Evolutionary conservation across 2,888 invertebrate species (phyloP).

Genomic region (Chouioia cunea): DNA sequence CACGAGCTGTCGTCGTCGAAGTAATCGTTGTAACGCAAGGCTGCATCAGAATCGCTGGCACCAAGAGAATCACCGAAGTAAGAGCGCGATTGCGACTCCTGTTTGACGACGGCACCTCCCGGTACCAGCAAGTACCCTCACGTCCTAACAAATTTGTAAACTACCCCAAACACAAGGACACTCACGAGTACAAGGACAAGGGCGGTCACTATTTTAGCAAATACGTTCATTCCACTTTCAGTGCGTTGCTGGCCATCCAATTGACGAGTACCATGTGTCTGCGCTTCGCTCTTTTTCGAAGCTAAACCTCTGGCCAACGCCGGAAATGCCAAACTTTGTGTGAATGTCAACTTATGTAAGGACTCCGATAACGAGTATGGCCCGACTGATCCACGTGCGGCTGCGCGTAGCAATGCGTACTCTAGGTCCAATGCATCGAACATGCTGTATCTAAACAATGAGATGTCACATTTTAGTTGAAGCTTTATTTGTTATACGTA

Average conservation of each 20-base stretch:
- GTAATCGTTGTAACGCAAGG: not conserved
- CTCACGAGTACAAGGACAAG: constrained; percentile 78
- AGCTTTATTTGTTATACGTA: not conserved
- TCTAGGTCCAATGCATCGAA: constrained; percentile 81
- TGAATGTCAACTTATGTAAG: constrained; percentile 80
- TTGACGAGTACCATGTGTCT: constrained; percentile 42
- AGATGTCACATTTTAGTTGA: not conserved
- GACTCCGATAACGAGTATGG: constrained; percentile 80
- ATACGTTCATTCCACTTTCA: constrained; percentile 78
- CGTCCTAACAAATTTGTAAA: constrained; percentile 81
- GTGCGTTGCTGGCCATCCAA: constrained; percentile 72
- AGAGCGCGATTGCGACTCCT: constrained; percentile 43
- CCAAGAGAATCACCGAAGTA: constrained; percentile 43
- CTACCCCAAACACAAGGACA: constrained; percentile 79
- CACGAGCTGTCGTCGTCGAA: too few relatives aligned
- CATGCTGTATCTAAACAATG: constrained; percentile 72
- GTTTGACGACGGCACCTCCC: constrained; percentile 49
- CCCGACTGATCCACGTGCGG: constrained; percentile 79
- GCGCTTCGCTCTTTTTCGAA: constrained; percentile 73
- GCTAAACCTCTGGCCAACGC: constrained; percentile 78
- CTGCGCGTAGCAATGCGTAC: constrained; percentile 77
- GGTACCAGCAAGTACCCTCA: constrained; percentile 83
- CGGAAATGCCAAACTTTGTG: constrained; percentile 80
- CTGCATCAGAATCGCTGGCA: constrained; percentile 29
- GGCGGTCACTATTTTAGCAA: constrained; percentile 80